Evolutionary conservation across 2,797 vertebrate species (phyloP).

Genomic region (Synaphobranchus kaupii): DNA sequence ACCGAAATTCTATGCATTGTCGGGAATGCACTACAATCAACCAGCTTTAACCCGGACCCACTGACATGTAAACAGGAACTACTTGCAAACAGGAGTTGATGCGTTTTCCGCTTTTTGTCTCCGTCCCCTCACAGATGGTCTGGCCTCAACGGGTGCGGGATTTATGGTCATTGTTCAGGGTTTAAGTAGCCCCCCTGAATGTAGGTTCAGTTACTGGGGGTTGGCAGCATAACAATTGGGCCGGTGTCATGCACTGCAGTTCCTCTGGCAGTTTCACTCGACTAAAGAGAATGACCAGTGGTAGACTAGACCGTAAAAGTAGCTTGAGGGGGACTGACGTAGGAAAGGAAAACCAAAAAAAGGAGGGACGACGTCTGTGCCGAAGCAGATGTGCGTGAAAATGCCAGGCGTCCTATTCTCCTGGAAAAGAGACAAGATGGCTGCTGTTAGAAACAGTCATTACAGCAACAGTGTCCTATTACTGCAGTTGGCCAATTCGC

Average conservation of each 20-base stretch:
- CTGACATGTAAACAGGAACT: background rate
- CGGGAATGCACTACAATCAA: slow-evolving; percentile 28
- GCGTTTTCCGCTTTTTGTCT: background rate
- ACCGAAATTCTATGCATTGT: background rate
- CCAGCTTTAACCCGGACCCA: slow-evolving; percentile 2
- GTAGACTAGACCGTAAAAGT: background rate
- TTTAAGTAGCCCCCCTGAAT: background rate
- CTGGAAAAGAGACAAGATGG: slow-evolving; percentile 42
- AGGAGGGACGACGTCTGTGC: slow-evolving; percentile 41
- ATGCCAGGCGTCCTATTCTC: slow-evolving; percentile 50
- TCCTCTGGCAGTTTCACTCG: slow-evolving; percentile 31
- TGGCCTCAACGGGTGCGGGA: slow-evolving; percentile 6
- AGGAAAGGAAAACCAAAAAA: slow-evolving; percentile 40
- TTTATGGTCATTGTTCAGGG: background rate
- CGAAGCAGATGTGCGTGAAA: slow-evolving; percentile 48
- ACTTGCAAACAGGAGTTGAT: background rate
- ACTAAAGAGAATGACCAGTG: slow-evolving; percentile 31
- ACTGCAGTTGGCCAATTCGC: background rate
- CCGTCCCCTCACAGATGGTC: background rate
- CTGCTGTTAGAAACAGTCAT: slow-evolving; percentile 23
- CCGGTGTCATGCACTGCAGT: slow-evolving; percentile 15
- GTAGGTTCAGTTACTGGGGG: slow-evolving; percentile 18
- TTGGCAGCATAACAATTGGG: slow-evolving; percentile 11
- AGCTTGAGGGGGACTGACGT: slow-evolving; percentile 15
- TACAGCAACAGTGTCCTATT: background rate